A percentile compares a stretch with the other conserved stretches of the same genome.
phyloP scores from a whole-genome alignment of 1,140 invertebrate genomes.

The Hypothenemus hampei region DNA sequence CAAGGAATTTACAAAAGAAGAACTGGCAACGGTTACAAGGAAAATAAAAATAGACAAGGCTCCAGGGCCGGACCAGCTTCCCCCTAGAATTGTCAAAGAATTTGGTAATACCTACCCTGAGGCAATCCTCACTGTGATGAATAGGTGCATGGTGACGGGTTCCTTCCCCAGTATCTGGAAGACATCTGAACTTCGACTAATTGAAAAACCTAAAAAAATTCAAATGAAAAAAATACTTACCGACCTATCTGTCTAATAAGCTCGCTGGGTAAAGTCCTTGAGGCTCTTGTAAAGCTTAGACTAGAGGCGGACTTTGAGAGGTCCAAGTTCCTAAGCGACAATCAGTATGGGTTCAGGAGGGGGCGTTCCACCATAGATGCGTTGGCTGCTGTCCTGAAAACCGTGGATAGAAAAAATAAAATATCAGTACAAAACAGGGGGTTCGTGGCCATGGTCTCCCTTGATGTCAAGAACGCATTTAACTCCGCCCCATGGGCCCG shows the following conservation, averaged over 20 bases:
- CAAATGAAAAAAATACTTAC: background rate
- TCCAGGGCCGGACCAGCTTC: background rate
- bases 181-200: background rate
- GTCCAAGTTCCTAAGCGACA: slow-evolving; percentile 12
- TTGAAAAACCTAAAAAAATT: background rate
- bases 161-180: background rate
- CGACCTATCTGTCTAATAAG: slow-evolving; percentile 31
- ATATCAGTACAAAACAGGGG: background rate
- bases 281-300: slow-evolving; percentile 23
- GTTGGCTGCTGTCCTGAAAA: slow-evolving; percentile 24
- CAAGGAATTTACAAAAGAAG: background rate
- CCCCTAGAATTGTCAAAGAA: background rate
- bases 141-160: background rate
- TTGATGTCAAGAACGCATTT: background rate
- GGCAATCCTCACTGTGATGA: background rate
- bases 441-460: background rate
- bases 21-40: background rate
- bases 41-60: background rate
- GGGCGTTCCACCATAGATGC: slow-evolving; percentile 37
- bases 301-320: slow-evolving; percentile 8
- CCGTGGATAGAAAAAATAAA: background rate
- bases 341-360: slow-evolving; percentile 39
- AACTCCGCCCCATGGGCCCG: too few relatives aligned
- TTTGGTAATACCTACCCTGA: background rate
- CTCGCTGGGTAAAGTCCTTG: slow-evolving; percentile 28